Conservation (phyloP, 2,797 vertebrate species). For the Myiothlypis coronata region DNA sequence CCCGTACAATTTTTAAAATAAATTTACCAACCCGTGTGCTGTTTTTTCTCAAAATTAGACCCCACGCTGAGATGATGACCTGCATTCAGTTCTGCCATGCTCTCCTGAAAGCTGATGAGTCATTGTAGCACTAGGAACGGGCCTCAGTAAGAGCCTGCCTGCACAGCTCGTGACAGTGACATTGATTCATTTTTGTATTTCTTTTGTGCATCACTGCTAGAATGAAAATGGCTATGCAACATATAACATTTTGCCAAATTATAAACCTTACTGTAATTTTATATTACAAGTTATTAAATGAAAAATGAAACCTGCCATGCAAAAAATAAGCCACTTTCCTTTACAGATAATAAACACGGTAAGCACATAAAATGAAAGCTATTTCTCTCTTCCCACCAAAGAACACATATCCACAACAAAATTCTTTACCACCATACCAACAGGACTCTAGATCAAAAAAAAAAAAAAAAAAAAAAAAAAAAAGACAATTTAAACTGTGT, state of each 20-base stretch:
- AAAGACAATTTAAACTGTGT: background rate
- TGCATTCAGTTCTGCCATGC: background rate
- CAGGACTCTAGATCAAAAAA: background rate
- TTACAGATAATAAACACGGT: background rate
- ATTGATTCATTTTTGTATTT: background rate
- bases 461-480: background rate
- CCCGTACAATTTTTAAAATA: background rate
- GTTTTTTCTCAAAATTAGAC: constrained; percentile 1
- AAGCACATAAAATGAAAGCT: background rate
- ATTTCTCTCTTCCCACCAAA: background rate
- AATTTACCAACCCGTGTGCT: background rate
- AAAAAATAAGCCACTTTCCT: background rate
- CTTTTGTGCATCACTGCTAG: background rate
- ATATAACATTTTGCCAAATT: background rate
- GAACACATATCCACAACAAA: background rate
- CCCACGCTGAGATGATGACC: background rate
- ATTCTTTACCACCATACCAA: background rate
- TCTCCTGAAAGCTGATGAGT: background rate
- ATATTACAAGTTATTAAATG: background rate
- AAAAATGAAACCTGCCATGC: background rate
- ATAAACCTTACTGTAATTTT: background rate
- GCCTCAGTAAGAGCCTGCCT: background rate
- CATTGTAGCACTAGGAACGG: background rate
- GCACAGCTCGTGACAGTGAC: background rate
- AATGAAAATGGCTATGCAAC: background rate